A percentile compares a stretch with the other conserved stretches of the same genome.
Conservation (phyloP, 2,888 invertebrate genomes). For the Mechanitis messenoides region DNA sequence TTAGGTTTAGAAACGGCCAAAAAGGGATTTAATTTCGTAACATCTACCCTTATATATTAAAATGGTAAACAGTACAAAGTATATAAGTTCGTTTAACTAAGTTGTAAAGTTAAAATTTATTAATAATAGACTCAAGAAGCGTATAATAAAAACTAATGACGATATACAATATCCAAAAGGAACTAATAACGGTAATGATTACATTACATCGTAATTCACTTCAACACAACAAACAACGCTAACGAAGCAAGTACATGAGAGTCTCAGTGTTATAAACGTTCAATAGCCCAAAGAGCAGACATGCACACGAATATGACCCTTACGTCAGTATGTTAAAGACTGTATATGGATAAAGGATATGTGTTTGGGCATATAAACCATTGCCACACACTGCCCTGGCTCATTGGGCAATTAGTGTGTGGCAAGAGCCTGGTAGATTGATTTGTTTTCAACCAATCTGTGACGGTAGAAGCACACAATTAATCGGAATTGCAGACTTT, state of each 20-base stretch:
- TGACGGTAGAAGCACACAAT: conserved; percentile 17
- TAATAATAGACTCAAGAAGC: no score
- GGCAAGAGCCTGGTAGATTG: conserved; percentile 22
- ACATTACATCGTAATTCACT: conserved; percentile 7
- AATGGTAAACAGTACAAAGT: no score
- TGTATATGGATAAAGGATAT: conserved; percentile 13
- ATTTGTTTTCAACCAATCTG: conserved; percentile 24
- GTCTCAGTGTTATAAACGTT: conserved; percentile 18
- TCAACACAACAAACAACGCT: conserved; percentile 14
- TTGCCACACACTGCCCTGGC: conserved; percentile 14
- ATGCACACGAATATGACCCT: conserved; percentile 16
- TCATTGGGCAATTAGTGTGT: conserved; percentile 27
- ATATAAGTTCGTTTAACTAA: no score
- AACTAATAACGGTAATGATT: conserved; percentile 10
- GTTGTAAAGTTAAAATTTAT: no score
- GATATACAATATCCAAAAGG: background rate
- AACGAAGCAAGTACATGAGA: conserved; percentile 17
- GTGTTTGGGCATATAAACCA: conserved; percentile 16
- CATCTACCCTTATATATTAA: no score
- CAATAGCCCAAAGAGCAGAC: conserved; percentile 14
- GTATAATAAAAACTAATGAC: background rate
- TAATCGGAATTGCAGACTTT: conserved; percentile 15
- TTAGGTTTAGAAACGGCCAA: background rate
- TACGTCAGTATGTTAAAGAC: conserved; percentile 9
- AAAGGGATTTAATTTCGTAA: conserved; percentile 1